Conservation (phyloP, 2,113 vertebrate genomes). For the Excalfactoria chinensis region DNA sequence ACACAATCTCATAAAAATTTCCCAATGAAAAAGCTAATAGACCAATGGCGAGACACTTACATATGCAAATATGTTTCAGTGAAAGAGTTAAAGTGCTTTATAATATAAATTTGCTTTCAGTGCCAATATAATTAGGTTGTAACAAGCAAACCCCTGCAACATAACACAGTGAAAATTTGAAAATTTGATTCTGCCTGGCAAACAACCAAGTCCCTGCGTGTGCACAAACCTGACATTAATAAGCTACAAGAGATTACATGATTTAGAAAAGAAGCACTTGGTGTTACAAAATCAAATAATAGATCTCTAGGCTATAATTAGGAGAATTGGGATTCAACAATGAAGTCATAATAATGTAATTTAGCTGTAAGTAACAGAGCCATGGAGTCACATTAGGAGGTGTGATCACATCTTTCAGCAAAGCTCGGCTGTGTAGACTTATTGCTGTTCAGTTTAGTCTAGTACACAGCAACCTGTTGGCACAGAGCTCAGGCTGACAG, state of each 20-base stretch:
- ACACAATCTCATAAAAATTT: slow-evolving; percentile 67
- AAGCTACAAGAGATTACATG: slow-evolving; percentile 90
- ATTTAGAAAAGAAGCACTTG: slow-evolving; percentile 90
- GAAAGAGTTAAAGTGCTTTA: slow-evolving; percentile 86
- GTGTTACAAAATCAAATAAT: slow-evolving; percentile 94
- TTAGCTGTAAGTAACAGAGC: slow-evolving; percentile 86
- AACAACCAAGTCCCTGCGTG: slow-evolving; percentile 83
- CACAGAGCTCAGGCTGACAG: slow-evolving; percentile 65
- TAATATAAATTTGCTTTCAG: slow-evolving; percentile 86
- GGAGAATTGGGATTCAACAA: slow-evolving; percentile 94
- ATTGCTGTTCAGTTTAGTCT: slow-evolving; percentile 69
- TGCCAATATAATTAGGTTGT: slow-evolving; percentile 86
- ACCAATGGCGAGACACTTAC: slow-evolving; percentile 77
- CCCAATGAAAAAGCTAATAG: slow-evolving; percentile 71
- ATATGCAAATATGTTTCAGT: slow-evolving; percentile 79
- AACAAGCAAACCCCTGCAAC: slow-evolving; percentile 86
- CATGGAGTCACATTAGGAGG: slow-evolving; percentile 87
- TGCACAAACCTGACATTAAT: slow-evolving; percentile 91
- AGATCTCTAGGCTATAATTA: slow-evolving; percentile 94
- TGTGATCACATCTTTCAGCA: slow-evolving; percentile 85
- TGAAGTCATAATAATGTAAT: slow-evolving; percentile 94
- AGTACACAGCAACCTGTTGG: slow-evolving; percentile 82
- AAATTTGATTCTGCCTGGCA: slow-evolving; percentile 89
- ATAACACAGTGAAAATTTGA: slow-evolving; percentile 88
- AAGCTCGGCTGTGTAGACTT: slow-evolving; percentile 77